These are phyloP conservation scores for Pseudorectes ferrugineus DNA, from an alignment of 2,113 vertebrate species.

Conservation along the genomic window DNA sequence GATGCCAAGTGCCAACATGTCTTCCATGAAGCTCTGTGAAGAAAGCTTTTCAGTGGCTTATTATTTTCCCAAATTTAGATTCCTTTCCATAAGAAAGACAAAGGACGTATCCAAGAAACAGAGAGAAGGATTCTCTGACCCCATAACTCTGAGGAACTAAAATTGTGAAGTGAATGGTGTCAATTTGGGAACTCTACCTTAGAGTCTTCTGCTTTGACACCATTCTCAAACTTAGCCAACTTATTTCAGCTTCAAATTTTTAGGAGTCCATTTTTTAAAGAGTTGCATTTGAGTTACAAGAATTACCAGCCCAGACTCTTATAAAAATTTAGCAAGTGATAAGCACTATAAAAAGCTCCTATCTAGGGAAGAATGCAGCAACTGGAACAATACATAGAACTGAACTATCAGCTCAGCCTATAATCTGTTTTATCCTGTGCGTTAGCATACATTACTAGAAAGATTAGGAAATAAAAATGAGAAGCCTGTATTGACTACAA, in stretches of 20 bases:
- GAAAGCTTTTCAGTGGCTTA: background rate
- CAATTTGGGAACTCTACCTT: background rate
- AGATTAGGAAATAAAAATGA: background rate
- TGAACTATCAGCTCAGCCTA: background rate
- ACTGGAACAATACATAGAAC: background rate
- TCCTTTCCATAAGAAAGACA: background rate
- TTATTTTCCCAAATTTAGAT: background rate
- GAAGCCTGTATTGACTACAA: background rate
- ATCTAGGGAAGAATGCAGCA: background rate
- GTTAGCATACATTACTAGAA: background rate
- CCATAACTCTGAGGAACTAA: background rate
- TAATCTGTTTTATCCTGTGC: background rate
- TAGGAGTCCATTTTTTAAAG: background rate
- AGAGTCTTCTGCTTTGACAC: background rate
- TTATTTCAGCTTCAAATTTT: background rate
- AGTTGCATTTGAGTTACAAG: background rate
- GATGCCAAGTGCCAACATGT: background rate
- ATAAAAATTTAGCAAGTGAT: background rate
- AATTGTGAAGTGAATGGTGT: background rate
- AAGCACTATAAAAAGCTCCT: background rate
- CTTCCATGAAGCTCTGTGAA: background rate
- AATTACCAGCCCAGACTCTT: background rate
- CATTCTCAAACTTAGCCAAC: background rate
- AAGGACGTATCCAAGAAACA: rapidly evolving
- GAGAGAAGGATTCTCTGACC: background rate